Evolutionary conservation across 2,888 invertebrate genomes (phyloP).

Genomic region (Hydrotaea cyrtoneurina): DNA sequence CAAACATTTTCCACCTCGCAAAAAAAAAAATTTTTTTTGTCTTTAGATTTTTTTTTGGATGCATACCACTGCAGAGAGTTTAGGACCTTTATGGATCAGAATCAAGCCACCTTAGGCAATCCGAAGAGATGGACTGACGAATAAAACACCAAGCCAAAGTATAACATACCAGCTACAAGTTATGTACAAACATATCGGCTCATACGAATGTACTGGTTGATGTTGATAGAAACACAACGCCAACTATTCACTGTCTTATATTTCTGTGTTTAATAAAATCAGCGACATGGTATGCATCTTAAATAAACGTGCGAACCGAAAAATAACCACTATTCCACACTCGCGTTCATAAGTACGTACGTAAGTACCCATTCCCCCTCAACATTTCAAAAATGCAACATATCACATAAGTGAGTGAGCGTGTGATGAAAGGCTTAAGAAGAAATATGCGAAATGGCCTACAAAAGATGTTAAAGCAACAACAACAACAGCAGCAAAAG

Average conservation of each 20-base stretch:
- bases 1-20: too few relatives aligned
- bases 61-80: too few relatives aligned
- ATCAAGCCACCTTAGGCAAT: too few relatives aligned
- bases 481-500: constrained; percentile 20
- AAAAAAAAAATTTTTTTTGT: too few relatives aligned
- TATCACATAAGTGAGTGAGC: background rate
- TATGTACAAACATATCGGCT: background rate
- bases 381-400: background rate
- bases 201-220: background rate
- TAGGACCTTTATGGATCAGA: too few relatives aligned
- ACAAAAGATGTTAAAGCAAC: constrained; percentile 43
- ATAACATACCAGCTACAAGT: background rate
- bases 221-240: constrained; percentile 26
- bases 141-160: background rate
- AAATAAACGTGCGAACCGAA: constrained; percentile 68
- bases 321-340: constrained; percentile 46
- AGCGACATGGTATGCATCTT: constrained; percentile 66
- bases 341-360: background rate
- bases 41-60: too few relatives aligned
- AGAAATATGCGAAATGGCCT: constrained; percentile 66
- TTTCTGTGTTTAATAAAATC: constrained; percentile 38
- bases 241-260: constrained; percentile 49
- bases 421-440: constrained; percentile 11
- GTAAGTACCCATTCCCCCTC: background rate
- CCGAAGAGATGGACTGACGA: too few relatives aligned